These are phyloP conservation scores for Hipparchia sbordonii DNA, from an alignment of 2,888 invertebrate genomes.

Conservation along the genomic window DNA sequence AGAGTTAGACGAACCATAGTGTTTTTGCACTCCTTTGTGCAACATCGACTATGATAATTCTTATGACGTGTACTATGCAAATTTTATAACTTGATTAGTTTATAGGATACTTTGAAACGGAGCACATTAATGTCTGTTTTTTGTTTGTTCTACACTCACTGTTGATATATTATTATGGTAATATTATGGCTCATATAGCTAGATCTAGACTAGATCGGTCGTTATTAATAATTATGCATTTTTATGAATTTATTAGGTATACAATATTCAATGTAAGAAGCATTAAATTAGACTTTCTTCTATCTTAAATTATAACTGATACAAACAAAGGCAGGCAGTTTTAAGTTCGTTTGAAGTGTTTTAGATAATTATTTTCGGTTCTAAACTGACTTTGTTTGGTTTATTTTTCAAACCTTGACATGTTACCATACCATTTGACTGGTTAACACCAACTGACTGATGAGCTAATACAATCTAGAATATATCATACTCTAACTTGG, in stretches of 20 bases:
- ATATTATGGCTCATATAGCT: not conserved
- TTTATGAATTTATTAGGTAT: no score
- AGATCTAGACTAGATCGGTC: not conserved
- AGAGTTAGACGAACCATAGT: not conserved
- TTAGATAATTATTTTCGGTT: no score
- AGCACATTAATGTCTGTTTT: conserved; percentile 7
- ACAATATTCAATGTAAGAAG: no score
- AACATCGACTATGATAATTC: conserved; percentile 17
- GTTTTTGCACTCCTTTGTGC: conserved; percentile 9
- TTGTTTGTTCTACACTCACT: not conserved
- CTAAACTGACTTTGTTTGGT: no score
- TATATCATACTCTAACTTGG: no score
- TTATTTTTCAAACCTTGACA: no score
- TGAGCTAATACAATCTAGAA: no score
- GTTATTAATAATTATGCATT: not conserved
- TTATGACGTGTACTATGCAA: conserved; percentile 25
- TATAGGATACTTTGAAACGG: conserved; percentile 7
- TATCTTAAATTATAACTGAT: no score
- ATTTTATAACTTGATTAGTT: conserved; percentile 21
- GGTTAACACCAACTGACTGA: not conserved
- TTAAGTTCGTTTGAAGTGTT: no score
- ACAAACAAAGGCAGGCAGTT: no score
- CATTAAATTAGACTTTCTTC: no score
- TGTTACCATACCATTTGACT: no score
- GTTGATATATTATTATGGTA: conserved; percentile 1